These are phyloP conservation scores for Pituophis catenifer DNA, from an alignment of 2,113 vertebrate genomes.

Conservation along the genomic window DNA sequence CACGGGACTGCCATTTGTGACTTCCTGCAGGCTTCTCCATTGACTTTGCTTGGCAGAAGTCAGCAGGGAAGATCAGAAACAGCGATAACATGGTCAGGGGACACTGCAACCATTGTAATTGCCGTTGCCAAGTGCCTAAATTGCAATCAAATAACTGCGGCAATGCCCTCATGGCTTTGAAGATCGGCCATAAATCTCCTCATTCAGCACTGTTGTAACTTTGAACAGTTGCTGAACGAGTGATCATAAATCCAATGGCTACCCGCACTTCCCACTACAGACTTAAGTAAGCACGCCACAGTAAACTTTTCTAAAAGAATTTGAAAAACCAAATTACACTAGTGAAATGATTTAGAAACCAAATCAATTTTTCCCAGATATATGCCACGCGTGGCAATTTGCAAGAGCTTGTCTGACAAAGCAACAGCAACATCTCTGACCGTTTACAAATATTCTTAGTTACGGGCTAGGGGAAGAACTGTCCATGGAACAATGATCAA, in stretches of 20 bases:
- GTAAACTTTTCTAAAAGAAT: not conserved
- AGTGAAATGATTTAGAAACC: not conserved
- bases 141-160: not conserved
- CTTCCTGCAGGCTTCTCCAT: not conserved
- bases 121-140: not conserved
- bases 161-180: not conserved
- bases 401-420: not conserved
- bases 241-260: not conserved
- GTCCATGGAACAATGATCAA: not conserved
- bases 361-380: not conserved
- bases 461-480: not conserved
- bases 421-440: not conserved
- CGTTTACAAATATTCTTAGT: not conserved
- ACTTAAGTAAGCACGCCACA: not conserved
- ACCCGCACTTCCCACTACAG: not conserved
- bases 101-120: not conserved
- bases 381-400: not conserved
- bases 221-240: not conserved
- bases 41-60: not conserved
- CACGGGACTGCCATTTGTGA: not conserved
- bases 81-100: not conserved
- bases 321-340: not conserved
- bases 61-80: not conserved
- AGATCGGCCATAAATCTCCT: not conserved
- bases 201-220: not conserved